Evolutionary conservation across 2,888 invertebrate species (phyloP).

Genomic region (Carabus problematicus): DNA sequence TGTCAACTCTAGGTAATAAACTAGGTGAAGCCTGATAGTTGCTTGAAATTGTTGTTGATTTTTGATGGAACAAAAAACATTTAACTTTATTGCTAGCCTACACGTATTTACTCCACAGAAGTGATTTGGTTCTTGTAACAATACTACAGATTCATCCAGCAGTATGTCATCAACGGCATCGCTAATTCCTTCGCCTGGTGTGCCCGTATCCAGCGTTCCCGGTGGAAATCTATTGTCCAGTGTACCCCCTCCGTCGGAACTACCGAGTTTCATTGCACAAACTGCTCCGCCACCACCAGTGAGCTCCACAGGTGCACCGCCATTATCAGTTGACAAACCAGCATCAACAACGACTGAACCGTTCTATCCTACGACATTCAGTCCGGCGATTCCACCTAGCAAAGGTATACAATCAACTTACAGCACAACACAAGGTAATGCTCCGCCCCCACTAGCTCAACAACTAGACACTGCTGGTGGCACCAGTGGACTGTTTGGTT

Average conservation of each 20-base stretch:
- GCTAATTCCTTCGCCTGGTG: constrained; percentile 58
- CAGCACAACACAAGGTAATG: constrained; percentile 33
- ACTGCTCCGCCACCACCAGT: constrained; percentile 48
- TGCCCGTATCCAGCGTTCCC: constrained; percentile 53
- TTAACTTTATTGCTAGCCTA: constrained; percentile 39
- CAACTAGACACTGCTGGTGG: constrained; percentile 62
- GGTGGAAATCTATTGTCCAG: constrained; percentile 70
- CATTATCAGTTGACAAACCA: constrained; percentile 35
- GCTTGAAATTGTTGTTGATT: constrained; percentile 44
- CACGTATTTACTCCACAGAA: not conserved
- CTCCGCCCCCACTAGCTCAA: constrained; percentile 48
- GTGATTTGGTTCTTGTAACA: not conserved
- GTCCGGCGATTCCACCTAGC: constrained; percentile 58
- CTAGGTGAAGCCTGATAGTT: constrained; percentile 11
- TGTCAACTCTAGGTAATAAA: constrained; percentile 44
- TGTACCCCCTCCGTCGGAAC: constrained; percentile 72
- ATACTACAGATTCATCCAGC: constrained; percentile 55
- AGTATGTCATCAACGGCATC: constrained; percentile 58
- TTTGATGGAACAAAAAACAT: constrained; percentile 49
- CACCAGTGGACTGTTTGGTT: constrained; percentile 67
- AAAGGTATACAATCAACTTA: constrained; percentile 54
- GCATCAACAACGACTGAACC: constrained; percentile 46
- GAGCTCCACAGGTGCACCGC: not conserved
- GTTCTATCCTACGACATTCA: constrained; percentile 57
- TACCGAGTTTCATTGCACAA: constrained; percentile 70